Conservation (phyloP, 23 tunicate species). For the Phallusia fumigata region DNA sequence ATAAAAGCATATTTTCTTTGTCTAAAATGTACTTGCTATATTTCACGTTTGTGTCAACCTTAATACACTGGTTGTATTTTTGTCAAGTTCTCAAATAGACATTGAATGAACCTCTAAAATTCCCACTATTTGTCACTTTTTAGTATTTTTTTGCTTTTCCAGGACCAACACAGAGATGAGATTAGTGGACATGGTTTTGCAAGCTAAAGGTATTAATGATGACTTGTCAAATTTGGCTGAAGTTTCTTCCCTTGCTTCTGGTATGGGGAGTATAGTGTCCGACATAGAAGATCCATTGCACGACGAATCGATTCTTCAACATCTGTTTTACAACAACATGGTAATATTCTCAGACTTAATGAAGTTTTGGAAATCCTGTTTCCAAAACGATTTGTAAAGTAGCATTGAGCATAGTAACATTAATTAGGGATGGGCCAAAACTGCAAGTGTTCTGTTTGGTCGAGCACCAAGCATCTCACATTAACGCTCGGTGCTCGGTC, state of each 20-base stretch:
- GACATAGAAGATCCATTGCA: constrained; percentile 85
- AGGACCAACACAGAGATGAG: constrained; percentile 43
- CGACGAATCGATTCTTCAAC: constrained; percentile 63
- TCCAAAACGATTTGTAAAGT: neutral
- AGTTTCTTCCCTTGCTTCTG: constrained; percentile 33
- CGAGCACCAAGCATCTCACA: too few species aligned
- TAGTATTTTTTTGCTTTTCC: neutral
- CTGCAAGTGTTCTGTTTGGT: too few species aligned
- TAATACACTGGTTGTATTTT: too few species aligned
- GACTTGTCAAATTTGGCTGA: constrained; percentile 19
- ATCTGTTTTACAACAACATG: constrained; percentile 67
- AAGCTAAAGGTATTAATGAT: constrained; percentile 29
- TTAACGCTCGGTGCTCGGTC: too few species aligned
- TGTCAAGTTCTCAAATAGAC: too few species aligned
- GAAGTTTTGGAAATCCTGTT: neutral
- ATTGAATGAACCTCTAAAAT: too few species aligned
- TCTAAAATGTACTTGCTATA: too few species aligned
- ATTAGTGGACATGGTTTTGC: constrained; percentile 73
- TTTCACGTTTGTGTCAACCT: too few species aligned
- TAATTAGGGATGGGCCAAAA: too few species aligned
- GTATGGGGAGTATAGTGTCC: constrained; percentile 62
- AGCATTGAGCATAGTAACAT: too few species aligned
- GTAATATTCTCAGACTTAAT: neutral
- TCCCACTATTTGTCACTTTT: too few species aligned
- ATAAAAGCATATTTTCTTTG: too few species aligned